A percentile compares a stretch with the other conserved stretches of the same genome.
phyloP scores from a whole-genome alignment of 2,888 invertebrate genomes.

The Hemithea aestivaria region DNA sequence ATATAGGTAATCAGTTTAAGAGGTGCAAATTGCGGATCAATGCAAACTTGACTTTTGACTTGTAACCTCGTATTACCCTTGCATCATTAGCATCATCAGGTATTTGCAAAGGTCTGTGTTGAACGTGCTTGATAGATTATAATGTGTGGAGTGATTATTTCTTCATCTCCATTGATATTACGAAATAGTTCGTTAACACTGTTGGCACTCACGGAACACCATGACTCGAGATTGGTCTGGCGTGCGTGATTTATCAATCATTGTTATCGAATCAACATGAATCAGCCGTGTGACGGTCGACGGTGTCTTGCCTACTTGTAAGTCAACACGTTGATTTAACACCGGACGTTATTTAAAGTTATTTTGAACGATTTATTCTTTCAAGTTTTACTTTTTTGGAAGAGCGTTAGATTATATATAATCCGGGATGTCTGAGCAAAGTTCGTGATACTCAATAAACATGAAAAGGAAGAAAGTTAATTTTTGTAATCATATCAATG shows the following conservation, averaged over 20 bases:
- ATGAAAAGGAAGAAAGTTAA: no score
- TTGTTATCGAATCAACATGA: conserved; percentile 31
- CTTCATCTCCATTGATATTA: conserved; percentile 14
- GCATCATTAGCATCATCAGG: conserved; percentile 10
- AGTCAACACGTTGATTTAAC: conserved; percentile 29
- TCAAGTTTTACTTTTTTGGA: not conserved
- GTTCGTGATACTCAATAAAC: no score
- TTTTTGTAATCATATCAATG: no score
- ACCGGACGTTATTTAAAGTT: conserved; percentile 4
- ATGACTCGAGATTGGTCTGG: conserved; percentile 19
- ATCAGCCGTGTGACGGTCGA: conserved; percentile 17
- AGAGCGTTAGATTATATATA: no score
- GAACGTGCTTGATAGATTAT: conserved; percentile 9
- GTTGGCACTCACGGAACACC: conserved; percentile 12
- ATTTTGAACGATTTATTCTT: conserved; percentile 5
- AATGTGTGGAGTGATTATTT: conserved; percentile 7
- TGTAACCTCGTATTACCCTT: conserved; percentile 6
- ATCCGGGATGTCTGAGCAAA: no score
- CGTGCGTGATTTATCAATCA: conserved; percentile 44
- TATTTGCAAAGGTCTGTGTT: conserved; percentile 17
- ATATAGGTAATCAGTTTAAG: conserved; percentile 3
- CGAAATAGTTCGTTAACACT: conserved; percentile 19
- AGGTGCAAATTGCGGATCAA: conserved; percentile 5
- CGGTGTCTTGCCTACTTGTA: conserved; percentile 18
- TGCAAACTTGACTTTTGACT: conserved; percentile 10